Base-by-base conservation (phyloP, 35 echinoderm and acorn worm species). In the Nesometra sesokonis region DNA sequence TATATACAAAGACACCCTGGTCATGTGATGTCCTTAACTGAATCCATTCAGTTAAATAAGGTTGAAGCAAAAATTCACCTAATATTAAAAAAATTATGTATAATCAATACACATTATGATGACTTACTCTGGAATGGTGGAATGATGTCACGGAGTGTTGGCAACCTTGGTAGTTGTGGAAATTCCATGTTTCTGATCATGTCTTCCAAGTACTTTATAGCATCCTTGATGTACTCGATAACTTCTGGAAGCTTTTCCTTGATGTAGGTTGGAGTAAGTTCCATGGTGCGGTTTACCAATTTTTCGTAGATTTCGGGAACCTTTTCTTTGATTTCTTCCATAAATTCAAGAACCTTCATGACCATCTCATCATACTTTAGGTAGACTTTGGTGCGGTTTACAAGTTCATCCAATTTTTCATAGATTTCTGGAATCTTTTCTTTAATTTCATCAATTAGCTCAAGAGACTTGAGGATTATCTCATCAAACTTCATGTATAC, bases 211-310 rank as follows among this genome's bases (percentile, higher is more conserved):
- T 86, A 86, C 47, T 86, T 76, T 13, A 86, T 57, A 21, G 36
- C 33, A 11, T 86, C 47, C 47, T 86, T 86, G 29, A 86, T 86
- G 46, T 86, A 76, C 47, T 76, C 84, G 23, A 67, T 67, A 67
- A 67, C 23, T 67, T 67, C 52, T 19, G 9, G 52, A 13, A 67
- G 52, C 7, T 67, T 67, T 19, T 67, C 23, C 23, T 67, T 67
- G 52, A 67, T 67, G 52, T 67, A 67, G 21, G 7, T 19, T 17
- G 52, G 52, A 13, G 52, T 67, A 67, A 67, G 52, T n/a, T n/a
- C n/a, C n/a, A n/a, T 67, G 9, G 23, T 27, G 2, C 52, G 52
- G 23, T 5, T 13, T 27, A 67, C 52, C 52, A 67, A 67, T 67
- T 67, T 67, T 67, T 67, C 52, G 0, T 9, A 2, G 23, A 67